A percentile compares a stretch with the other conserved stretches of the same genome.
These are phyloP conservation scores for Pollenia angustigena DNA, from an alignment of 2,888 invertebrate species.

Conservation along the genomic window DNA sequence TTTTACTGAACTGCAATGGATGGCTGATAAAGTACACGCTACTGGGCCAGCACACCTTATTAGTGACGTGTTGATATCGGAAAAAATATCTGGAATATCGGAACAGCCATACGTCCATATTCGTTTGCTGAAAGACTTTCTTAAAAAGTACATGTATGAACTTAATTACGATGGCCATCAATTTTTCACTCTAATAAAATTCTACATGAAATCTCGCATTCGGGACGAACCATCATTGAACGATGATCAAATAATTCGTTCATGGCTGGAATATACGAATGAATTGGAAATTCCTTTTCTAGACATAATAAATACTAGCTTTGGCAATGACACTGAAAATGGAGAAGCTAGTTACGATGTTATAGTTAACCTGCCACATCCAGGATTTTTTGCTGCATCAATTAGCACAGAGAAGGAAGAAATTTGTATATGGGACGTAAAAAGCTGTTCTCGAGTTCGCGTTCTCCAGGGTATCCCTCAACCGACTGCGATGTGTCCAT, in stretches of 20 bases:
- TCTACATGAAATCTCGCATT: constrained; percentile 84
- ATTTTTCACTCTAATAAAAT: constrained; percentile 89
- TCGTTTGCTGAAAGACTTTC: constrained; percentile 86
- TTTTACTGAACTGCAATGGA: constrained; percentile 91
- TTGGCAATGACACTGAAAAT: constrained; percentile 77
- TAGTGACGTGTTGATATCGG: constrained; percentile 88
- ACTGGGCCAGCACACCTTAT: constrained; percentile 90
- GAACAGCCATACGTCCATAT: constrained; percentile 84
- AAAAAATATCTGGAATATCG: constrained; percentile 76
- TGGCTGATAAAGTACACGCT: constrained; percentile 91
- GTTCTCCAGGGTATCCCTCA: constrained; percentile 90
- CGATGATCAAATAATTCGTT: constrained; percentile 80
- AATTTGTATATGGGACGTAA: constrained; percentile 92
- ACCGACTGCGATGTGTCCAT: constrained; percentile 91
- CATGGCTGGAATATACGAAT: constrained; percentile 81
- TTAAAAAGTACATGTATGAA: constrained; percentile 89
- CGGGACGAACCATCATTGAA: constrained; percentile 77
- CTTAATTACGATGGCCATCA: constrained; percentile 93
- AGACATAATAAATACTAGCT: constrained; percentile 81
- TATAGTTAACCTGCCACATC: constrained; percentile 83
- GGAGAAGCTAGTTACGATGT: constrained; percentile 82
- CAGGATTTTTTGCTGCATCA: constrained; percentile 90
- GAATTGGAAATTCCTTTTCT: constrained; percentile 84
- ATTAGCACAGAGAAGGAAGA: constrained; percentile 90
- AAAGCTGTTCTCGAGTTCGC: constrained; percentile 87